A percentile compares a stretch with the other conserved stretches of the same genome.
phyloP scores from a whole-genome alignment of 2,888 invertebrate genomes.

The Drosophila phalerata region DNA sequence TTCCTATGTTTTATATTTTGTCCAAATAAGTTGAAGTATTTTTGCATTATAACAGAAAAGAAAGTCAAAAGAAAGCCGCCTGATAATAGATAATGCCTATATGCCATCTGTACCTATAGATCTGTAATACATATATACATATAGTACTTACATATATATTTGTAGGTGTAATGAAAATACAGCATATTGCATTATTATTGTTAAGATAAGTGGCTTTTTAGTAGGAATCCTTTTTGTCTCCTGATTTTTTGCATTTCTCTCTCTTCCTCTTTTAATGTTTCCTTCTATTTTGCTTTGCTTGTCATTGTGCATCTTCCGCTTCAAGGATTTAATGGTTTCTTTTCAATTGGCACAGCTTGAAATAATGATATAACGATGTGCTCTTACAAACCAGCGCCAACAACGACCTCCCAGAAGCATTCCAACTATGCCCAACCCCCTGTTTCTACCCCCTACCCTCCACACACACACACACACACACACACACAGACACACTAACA shows the following conservation, averaged over 20 bases:
- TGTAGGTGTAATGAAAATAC: not conserved
- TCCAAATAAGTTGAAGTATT: no score
- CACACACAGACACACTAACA: not conserved
- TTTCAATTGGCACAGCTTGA: constrained; percentile 24
- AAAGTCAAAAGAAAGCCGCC: no score
- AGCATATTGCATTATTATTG: constrained; percentile 3
- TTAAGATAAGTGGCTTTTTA: not conserved
- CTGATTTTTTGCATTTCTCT: not conserved
- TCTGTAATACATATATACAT: no score
- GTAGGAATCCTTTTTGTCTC: not conserved
- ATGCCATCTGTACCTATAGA: not conserved
- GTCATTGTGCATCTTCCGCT: constrained; percentile 10
- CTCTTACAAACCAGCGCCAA: not conserved
- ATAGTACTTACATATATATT: no score
- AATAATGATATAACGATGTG: constrained; percentile 17
- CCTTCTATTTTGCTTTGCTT: not conserved
- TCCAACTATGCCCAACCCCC: not conserved
- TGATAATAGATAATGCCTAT: not conserved
- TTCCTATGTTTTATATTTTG: no score
- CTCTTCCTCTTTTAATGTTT: not conserved
- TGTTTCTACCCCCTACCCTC: not conserved
- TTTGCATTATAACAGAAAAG: no score
- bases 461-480: not conserved
- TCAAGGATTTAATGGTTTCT: constrained; percentile 9
- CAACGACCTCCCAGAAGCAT: not conserved